Evolutionary conservation across 1,140 invertebrate genomes (phyloP).

Genomic region (Steinernema khuongi): DNA sequence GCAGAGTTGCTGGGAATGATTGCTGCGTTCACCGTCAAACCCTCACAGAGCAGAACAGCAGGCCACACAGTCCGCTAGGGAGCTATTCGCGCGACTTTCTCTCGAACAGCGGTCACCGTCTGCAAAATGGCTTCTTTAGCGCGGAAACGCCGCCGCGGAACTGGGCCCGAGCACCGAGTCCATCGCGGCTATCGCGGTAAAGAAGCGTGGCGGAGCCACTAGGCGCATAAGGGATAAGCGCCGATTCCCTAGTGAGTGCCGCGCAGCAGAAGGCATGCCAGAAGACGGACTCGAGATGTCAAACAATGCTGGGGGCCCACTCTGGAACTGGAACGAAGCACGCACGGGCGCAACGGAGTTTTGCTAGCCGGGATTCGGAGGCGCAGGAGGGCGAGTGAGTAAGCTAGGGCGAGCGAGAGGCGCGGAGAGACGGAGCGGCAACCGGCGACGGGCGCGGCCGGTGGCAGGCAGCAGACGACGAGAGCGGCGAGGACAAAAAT

Average conservation of each 20-base stretch:
- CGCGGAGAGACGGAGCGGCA: background rate
- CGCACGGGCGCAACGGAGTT: background rate
- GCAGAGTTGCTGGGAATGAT: background rate
- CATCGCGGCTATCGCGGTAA: too few relatives aligned
- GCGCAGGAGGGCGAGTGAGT: background rate
- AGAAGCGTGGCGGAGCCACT: too few relatives aligned
- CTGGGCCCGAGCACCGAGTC: background rate
- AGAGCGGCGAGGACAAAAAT: conserved; percentile 7
- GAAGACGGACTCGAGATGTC: too few relatives aligned
- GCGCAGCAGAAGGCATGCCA: too few relatives aligned
- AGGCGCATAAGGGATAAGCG: too few relatives aligned
- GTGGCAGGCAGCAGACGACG: background rate
- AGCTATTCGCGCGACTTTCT: too few relatives aligned
- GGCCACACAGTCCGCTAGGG: too few relatives aligned
- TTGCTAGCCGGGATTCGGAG: background rate
- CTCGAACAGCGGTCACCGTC: background rate
- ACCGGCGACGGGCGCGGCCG: background rate
- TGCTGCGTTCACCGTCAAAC: background rate
- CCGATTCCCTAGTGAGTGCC: too few relatives aligned
- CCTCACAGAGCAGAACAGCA: background rate
- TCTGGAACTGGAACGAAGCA: background rate
- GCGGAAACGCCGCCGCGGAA: background rate
- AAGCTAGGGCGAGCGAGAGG: background rate
- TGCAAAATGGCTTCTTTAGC: background rate
- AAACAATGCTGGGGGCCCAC: too few relatives aligned